Evolutionary conservation across 2,113 vertebrate genomes (phyloP), one percentile per base, ranked within the genome.

Genomic region (Pollimyrus isidori): DNA sequence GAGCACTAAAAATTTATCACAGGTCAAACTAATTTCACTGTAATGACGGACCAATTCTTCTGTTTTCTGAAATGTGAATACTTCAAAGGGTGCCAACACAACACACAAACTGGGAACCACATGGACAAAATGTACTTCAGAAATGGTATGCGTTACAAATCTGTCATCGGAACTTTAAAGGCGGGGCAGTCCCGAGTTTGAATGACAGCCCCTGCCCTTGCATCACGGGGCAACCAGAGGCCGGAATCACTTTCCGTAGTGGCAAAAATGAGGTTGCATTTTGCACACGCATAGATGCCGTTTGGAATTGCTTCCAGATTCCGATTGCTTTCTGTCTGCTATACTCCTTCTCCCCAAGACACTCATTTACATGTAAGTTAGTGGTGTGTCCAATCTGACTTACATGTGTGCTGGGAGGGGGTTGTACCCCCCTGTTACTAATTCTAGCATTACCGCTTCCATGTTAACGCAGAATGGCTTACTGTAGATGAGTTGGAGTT

Each of bases 381-480:
- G 52, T 21, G 19, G 19, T 21, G 19, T 56, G 89, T 92, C 88
- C 86, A 86, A 49, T 89, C 87, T 87, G 89, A 91, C 83, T 30
- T 89, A 90, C 89, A 91, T 88, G 7, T 52, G 88, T 92, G 90
- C 88, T 3, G 1, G 90, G 88, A 92, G 91, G 89, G 89, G 26
- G n/a, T 5, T 17, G 7, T 76, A 10, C 9, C 23, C 86, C 89
- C 91, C 90, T 90, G 53, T 91, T 93, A 93, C 92, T 93, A 69
- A 91, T 92, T 58, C 86, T 92, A 92, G 90, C 92, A 92, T 89
- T 17, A 7, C 88, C n/a, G 6, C 86, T 89, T 56, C 87, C 87
- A 90, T 87, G 88, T 4, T 3, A 2, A 65, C 69, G 89, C 89
- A 84, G 65, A n/a, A 23, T 2, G 83, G 88, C 82, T 73, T 45